Conservation (phyloP, 2,113 vertebrate species). For the Herpetotheres cachinnans region DNA sequence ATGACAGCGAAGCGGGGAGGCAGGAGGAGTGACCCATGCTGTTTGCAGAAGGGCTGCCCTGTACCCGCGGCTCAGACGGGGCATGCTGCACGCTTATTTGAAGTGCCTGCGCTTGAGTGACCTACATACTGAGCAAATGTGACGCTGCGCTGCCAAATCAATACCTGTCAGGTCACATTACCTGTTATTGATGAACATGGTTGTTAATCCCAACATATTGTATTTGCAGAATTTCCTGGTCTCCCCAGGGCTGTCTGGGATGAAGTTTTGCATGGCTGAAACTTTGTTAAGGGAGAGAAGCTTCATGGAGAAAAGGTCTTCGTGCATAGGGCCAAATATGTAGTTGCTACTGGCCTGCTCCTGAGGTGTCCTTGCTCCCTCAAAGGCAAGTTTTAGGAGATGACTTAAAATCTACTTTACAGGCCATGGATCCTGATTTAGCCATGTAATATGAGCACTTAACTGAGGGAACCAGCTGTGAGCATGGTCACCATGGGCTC, state of each 20-base stretch:
- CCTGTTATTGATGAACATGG: background rate
- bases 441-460: background rate
- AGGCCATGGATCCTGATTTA: background rate
- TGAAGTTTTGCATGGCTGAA: background rate
- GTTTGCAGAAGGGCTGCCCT: background rate
- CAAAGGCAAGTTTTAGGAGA: background rate
- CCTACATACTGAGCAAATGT: constrained; percentile 1
- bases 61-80: background rate
- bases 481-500: rapidly evolving
- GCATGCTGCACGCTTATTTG: background rate
- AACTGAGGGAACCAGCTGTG: background rate
- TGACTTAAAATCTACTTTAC: background rate
- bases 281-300: background rate
- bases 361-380: background rate
- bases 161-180: constrained; percentile 25
- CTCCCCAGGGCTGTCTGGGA: background rate
- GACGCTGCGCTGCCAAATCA: background rate
- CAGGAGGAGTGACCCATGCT: background rate
- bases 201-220: background rate
- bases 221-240: background rate
- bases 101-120: background rate
- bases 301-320: background rate
- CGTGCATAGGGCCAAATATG: background rate
- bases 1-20: background rate
- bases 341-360: background rate